Evolutionary conservation across 2,113 vertebrate species (phyloP).

Genomic region (Dromas ardeola): DNA sequence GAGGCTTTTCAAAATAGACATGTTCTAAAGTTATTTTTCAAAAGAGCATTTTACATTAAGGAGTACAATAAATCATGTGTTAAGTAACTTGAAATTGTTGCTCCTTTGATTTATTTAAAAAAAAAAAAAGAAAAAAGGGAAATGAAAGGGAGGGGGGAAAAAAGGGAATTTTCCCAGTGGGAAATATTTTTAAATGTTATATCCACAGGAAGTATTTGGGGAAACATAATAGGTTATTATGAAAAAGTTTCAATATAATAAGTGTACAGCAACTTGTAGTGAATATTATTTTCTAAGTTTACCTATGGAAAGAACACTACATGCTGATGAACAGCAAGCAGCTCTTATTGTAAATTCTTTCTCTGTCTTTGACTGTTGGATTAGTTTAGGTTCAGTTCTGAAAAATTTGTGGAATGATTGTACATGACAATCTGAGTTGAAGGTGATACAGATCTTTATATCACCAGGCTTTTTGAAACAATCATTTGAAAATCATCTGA

Average conservation of each 20-base stretch:
- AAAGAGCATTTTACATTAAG: not conserved
- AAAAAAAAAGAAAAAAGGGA: not conserved
- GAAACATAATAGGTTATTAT: not conserved
- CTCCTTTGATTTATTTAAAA: not conserved
- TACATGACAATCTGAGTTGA: not conserved
- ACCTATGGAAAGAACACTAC: not conserved
- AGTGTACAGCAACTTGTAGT: not conserved
- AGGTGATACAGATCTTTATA: not conserved
- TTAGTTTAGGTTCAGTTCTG: not conserved
- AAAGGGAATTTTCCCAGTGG: not conserved
- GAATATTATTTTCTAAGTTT: not conserved
- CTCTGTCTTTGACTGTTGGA: not conserved
- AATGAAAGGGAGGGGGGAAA: accelerated
- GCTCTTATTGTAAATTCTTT: not conserved
- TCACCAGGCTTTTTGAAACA: not conserved
- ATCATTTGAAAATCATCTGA: not conserved
- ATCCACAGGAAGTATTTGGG: not conserved
- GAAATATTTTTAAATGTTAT: not conserved
- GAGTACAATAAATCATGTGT: not conserved
- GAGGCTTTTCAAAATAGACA: not conserved
- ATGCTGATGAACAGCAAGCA: not conserved
- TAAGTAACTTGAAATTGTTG: not conserved
- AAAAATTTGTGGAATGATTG: not conserved
- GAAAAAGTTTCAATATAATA: not conserved
- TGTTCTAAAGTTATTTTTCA: slow-evolving; percentile 2